Evolutionary conservation across 2,888 invertebrate genomes (phyloP).

Genomic region (Drosophila aldrichi): DNA sequence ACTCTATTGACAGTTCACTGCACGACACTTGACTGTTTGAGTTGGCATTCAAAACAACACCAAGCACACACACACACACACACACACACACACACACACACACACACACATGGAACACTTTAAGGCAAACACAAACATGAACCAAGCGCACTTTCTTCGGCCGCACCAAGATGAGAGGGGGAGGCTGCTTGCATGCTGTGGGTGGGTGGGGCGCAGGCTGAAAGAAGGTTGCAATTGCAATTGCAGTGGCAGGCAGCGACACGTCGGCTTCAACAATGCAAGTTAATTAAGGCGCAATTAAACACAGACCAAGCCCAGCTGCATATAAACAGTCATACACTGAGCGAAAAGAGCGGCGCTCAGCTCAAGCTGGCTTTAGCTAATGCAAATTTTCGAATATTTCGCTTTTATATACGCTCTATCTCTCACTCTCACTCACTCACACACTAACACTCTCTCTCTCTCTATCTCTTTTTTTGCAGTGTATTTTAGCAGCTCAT

Average conservation of each 20-base stretch:
- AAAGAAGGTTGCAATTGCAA: neutral
- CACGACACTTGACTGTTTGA: slow-evolving; percentile 79
- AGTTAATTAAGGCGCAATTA: slow-evolving; percentile 79
- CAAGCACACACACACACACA: slow-evolving; percentile 34
- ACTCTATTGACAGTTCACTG: slow-evolving; percentile 79
- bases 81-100: slow-evolving; percentile 32
- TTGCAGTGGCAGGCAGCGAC: slow-evolving; percentile 38
- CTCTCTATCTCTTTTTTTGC: neutral
- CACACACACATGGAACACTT: too few species aligned
- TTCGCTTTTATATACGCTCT: neutral
- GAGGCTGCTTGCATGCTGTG: neutral
- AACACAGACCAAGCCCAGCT: slow-evolving; percentile 44
- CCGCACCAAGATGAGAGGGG: slow-evolving; percentile 7
- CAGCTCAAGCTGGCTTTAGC: neutral
- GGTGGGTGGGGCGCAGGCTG: neutral
- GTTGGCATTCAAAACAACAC: slow-evolving; percentile 75
- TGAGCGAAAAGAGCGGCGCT: slow-evolving; percentile 19
- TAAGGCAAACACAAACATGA: slow-evolving; percentile 64
- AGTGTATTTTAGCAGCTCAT: neutral
- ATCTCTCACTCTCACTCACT: too few species aligned
- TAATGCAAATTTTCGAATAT: neutral
- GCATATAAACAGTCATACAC: slow-evolving; percentile 18
- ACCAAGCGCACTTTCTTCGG: slow-evolving; percentile 57
- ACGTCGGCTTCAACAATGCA: slow-evolving; percentile 72
- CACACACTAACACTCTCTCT: too few species aligned